Conservation (phyloP, 2,113 vertebrate genomes). For the Myrmophylax atrothorax region DNA sequence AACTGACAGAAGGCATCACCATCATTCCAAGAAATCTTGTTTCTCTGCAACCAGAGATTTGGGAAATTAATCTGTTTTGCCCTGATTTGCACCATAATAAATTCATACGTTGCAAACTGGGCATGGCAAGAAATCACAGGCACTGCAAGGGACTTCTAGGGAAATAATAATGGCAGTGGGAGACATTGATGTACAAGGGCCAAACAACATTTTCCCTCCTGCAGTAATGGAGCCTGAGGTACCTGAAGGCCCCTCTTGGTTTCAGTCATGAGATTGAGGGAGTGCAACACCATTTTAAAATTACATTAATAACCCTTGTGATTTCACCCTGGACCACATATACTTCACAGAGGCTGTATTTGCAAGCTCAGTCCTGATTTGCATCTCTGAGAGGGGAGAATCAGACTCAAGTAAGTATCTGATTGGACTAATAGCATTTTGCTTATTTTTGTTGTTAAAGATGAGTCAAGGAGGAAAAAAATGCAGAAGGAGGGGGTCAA, state of each 20-base stretch:
- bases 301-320: not conserved
- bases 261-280: not conserved
- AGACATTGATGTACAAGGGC: not conserved
- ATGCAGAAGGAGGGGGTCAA: slow-evolving; percentile 10
- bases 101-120: not conserved
- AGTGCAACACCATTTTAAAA: not conserved
- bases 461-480: not conserved
- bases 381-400: not conserved
- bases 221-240: not conserved
- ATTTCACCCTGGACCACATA: not conserved
- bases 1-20: slow-evolving; percentile 1
- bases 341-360: not conserved
- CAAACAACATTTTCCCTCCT: not conserved
- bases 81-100: not conserved
- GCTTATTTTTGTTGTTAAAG: slow-evolving; percentile 5
- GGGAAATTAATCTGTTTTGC: not conserved
- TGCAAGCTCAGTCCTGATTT: not conserved
- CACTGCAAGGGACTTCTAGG: not conserved
- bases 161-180: not conserved
- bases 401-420: not conserved
- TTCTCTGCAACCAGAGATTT: not conserved
- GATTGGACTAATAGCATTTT: not conserved
- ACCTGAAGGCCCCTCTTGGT: not conserved
- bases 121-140: not conserved
- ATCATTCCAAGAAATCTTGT: not conserved